Conservation (phyloP, 2,888 invertebrate genomes). For the Norana najaformis region DNA sequence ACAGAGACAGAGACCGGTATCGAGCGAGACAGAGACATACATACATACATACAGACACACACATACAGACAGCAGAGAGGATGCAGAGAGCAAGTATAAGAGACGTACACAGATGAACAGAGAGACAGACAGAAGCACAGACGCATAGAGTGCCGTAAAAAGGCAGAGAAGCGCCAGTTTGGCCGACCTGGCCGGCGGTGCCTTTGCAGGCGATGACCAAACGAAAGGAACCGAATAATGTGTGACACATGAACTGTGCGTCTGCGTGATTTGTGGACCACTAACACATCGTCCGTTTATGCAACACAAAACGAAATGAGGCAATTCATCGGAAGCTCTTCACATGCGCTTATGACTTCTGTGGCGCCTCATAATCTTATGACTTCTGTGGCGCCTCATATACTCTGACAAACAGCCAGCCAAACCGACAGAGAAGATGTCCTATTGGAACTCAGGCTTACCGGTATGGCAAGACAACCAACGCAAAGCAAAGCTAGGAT, state of each 20-base stretch:
- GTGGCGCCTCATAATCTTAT: neutral
- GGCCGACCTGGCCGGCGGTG: too few relatives aligned
- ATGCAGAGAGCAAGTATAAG: too few relatives aligned
- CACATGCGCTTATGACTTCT: neutral
- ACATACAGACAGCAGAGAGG: too few relatives aligned
- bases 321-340: neutral
- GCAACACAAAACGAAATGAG: neutral
- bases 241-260: neutral
- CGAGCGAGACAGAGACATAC: neutral
- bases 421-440: neutral
- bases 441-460: neutral
- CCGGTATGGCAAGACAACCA: neutral
- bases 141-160: neutral
- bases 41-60: neutral
- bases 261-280: neutral
- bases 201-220: too few relatives aligned
- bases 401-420: neutral
- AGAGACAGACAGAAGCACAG: neutral
- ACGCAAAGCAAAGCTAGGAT: too few relatives aligned
- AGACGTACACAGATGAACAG: neutral
- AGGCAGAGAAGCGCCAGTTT: too few relatives aligned
- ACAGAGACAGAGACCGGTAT: neutral
- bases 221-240: neutral
- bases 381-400: neutral
- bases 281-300: neutral